Base-by-base conservation (phyloP, 2,113 vertebrate genomes). In the Catagonus wagneri region DNA sequence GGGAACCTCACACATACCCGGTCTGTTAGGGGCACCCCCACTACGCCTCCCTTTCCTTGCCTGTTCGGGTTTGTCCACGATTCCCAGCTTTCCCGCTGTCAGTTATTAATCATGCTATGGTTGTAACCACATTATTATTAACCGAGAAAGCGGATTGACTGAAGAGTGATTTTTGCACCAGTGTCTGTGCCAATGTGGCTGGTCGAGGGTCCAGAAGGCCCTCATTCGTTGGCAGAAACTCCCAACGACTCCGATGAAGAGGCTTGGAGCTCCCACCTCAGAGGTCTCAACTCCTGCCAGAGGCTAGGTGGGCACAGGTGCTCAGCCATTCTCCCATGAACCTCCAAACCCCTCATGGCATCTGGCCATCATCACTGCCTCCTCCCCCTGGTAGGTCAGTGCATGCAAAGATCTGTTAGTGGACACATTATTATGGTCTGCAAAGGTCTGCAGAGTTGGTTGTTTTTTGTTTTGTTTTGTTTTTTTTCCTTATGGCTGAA, bases 21-120 rank as follows among this genome's bases (percentile, higher is more conserved):
- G 7, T 19, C 54, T 58, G 27, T 63, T 17, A 0, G 12, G 11
- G 1, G 27, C 13, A n/a, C 36, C 23, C 13, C 54, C 17, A 36
- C 60, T 50, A 50, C 0, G 2, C 23, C 14, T 16, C 6, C 9
- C 36, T 6, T 44, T 44, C 8, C 44, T 44, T 44, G 44, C 44
- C 44, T 44, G 44, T 44, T 44, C 44, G 4, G 44, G 4, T 44
- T 44, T 44, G 44, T 44, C 44, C 44, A 44, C 44, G 8, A 44
- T 44, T 22, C 6, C 9, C 36, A 15, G 54, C 23, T 72, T 81
- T 81, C 36, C 22, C 3, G 7, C 36, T n/a, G 75, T 78, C 50
- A 52, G 54, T 22, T n/a, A 56, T 78, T n/a, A 78, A 76, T 0
- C 50, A 76, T n/a, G 29, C 12, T 76, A 29, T 22, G 74, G 10